Conservation (phyloP, 1,140 invertebrate species). For the Megalonaias nervosa region DNA sequence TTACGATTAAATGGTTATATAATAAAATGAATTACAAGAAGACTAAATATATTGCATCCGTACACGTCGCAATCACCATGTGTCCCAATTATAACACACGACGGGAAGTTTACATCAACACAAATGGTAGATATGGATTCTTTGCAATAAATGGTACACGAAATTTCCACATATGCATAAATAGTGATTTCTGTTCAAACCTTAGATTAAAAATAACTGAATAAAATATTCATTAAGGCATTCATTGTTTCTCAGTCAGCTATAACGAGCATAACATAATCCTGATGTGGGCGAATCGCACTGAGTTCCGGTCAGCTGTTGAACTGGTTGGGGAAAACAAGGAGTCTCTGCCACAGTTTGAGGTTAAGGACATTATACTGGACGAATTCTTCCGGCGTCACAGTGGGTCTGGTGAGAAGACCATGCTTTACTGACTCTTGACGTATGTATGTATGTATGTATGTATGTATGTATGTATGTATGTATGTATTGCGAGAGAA, state of each 20-base stretch:
- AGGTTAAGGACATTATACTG: conserved; percentile 32
- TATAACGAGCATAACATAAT: conserved; percentile 60
- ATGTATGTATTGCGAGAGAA: too few relatives aligned
- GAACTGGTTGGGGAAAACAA: conserved; percentile 38
- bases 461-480: too few relatives aligned
- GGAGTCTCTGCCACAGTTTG: conserved; percentile 54
- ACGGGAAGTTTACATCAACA: too few relatives aligned
- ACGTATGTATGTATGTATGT: too few relatives aligned
- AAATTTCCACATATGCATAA: background rate
- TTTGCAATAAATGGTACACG: conserved; percentile 6
- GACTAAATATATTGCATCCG: too few relatives aligned
- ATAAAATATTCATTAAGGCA: background rate
- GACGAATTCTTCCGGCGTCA: conserved; percentile 8
- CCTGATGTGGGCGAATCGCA: conserved; percentile 52
- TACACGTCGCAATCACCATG: too few relatives aligned
- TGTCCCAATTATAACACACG: too few relatives aligned
- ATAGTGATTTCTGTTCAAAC: conserved; percentile 3
- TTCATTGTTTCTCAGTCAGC: conserved; percentile 50
- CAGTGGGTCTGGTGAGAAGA: conserved; percentile 22
- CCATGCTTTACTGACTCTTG: background rate
- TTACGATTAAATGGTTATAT: too few relatives aligned
- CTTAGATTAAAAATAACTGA: background rate
- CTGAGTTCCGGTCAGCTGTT: conserved; percentile 2
- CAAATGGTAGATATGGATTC: background rate
- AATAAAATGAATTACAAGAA: too few relatives aligned